These are phyloP conservation scores for Elmis aenea DNA, from an alignment of 2,888 invertebrate genomes.

Conservation along the genomic window DNA sequence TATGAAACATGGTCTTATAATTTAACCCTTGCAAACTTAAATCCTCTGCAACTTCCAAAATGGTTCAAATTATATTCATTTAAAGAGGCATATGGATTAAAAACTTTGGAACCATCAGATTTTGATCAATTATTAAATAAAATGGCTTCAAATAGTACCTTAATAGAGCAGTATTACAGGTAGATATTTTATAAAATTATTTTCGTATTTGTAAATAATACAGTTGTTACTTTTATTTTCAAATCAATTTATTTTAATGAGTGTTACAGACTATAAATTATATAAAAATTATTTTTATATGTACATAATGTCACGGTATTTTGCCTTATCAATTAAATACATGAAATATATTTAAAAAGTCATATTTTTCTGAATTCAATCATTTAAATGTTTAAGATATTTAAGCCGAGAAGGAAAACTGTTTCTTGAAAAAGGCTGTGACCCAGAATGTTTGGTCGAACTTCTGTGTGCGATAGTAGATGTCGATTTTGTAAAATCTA, in stretches of 20 bases:
- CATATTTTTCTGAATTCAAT: no score
- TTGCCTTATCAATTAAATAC: no score
- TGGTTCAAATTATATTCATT: conserved; percentile 77
- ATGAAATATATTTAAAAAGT: no score
- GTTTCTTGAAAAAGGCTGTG: conserved; percentile 30
- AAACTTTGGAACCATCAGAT: conserved; percentile 40
- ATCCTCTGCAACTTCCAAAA: conserved; percentile 52
- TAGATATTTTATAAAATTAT: conserved; percentile 12
- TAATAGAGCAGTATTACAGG: conserved; percentile 41
- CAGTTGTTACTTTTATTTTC: no score
- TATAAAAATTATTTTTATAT: no score
- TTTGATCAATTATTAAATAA: conserved; percentile 42
- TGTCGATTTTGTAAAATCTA: conserved; percentile 20
- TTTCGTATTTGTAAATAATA: no score
- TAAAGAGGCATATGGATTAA: conserved; percentile 53
- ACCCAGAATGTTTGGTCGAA: conserved; percentile 24
- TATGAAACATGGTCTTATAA: conserved; percentile 70
- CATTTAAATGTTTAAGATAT: no score
- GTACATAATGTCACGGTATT: no score
- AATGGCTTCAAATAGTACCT: conserved; percentile 39
- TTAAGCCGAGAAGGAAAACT: no score
- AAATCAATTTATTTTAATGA: no score
- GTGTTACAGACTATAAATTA: no score
- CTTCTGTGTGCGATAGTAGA: conserved; percentile 26
- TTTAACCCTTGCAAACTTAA: conserved; percentile 63